phyloP scores from a whole-genome alignment of 2,888 invertebrate genomes.

The Palloptera scutellata region DNA sequence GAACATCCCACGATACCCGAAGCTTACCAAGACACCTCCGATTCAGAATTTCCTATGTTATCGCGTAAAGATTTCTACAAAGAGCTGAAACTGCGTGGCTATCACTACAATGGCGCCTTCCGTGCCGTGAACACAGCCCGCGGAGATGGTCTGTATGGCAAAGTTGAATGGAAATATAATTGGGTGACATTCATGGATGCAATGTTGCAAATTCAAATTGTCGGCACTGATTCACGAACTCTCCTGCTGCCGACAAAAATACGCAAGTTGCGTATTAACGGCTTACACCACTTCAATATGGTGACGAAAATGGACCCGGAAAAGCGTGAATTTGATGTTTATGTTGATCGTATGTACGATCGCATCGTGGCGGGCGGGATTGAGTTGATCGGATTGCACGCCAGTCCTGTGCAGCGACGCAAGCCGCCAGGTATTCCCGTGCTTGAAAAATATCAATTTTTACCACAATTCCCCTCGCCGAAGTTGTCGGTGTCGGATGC shows the following conservation, averaged over 20 bases:
- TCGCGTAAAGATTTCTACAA: conserved; percentile 74
- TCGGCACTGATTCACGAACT: conserved; percentile 74
- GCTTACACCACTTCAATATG: conserved; percentile 69
- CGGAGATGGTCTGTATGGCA: conserved; percentile 57
- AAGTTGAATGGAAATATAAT: conserved; percentile 75
- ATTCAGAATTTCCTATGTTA: conserved; percentile 58
- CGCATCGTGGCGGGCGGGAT: conserved; percentile 75
- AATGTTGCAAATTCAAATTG: conserved; percentile 82
- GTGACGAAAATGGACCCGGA: conserved; percentile 62
- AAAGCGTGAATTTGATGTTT: conserved; percentile 55
- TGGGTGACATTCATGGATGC: conserved; percentile 91
- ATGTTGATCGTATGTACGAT: conserved; percentile 50
- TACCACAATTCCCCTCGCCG: conserved; percentile 68
- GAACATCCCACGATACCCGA: conserved; percentile 46
- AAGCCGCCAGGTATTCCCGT: conserved; percentile 78
- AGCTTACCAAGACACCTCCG: conserved; percentile 39
- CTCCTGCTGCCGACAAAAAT: conserved; percentile 81
- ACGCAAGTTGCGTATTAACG: conserved; percentile 75
- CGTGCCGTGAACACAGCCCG: conserved; percentile 54
- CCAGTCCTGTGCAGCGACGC: conserved; percentile 76
- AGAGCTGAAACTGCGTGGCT: conserved; percentile 75
- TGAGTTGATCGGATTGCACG: conserved; percentile 78
- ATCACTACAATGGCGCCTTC: conserved; percentile 67
- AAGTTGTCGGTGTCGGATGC: conserved; percentile 63
- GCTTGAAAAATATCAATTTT: conserved; percentile 77